Evolutionary conservation across 2,113 vertebrate genomes (phyloP).

Genomic region (Taxidea taxus): DNA sequence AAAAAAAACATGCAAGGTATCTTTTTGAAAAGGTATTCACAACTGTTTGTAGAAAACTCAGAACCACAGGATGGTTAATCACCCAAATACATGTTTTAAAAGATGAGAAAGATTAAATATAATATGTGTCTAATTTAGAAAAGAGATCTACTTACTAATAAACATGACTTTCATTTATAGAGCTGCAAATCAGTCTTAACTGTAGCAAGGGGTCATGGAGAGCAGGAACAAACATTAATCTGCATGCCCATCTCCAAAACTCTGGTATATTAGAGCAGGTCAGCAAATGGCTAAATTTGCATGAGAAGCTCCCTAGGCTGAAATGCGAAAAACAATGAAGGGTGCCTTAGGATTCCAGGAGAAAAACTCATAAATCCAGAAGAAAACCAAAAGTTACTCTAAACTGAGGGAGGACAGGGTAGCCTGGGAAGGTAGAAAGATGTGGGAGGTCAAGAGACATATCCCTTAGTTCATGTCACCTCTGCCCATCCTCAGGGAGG

Average conservation of each 20-base stretch:
- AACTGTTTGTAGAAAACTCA: not conserved
- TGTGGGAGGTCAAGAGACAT: not conserved
- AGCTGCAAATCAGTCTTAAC: conserved; percentile 29
- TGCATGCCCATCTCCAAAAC: not conserved
- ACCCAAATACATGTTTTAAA: not conserved
- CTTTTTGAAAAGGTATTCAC: conserved; percentile 17
- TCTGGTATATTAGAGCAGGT: not conserved
- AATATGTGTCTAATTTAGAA: not conserved
- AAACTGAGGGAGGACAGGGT: not conserved
- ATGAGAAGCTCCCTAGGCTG: not conserved
- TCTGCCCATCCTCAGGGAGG: not conserved
- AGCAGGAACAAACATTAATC: not conserved
- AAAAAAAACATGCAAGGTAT: not conserved
- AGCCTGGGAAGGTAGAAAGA: not conserved
- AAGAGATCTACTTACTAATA: conserved; percentile 27
- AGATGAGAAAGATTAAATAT: not conserved
- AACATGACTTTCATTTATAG: not conserved
- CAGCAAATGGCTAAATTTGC: not conserved
- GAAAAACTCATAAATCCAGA: not conserved
- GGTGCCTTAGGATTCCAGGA: not conserved
- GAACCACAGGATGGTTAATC: not conserved
- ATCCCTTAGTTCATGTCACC: not conserved
- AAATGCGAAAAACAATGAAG: not conserved
- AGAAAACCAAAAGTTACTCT: not conserved
- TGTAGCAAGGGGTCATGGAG: not conserved